phyloP scores from a whole-genome alignment of 2,113 vertebrate species.

The Xiphophorus hellerii region DNA sequence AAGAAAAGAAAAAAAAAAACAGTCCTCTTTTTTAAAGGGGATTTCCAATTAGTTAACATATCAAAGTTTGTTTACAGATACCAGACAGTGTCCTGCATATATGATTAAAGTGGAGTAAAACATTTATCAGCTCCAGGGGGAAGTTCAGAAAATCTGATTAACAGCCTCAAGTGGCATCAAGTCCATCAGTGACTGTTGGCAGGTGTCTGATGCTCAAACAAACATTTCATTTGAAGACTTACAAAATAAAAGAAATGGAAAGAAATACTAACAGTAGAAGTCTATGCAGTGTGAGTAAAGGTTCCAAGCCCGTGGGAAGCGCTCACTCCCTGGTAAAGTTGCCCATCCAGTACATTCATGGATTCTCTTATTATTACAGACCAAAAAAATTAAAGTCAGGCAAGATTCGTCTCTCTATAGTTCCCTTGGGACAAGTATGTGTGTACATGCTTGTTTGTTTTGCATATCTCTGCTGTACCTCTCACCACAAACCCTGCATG shows the following conservation, averaged over 20 bases:
- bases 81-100: not conserved
- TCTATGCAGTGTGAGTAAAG: not conserved
- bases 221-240: not conserved
- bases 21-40: not conserved
- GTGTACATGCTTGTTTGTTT: no score
- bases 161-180: constrained; percentile 1
- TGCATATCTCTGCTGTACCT: no score
- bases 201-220: not conserved
- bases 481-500: no score
- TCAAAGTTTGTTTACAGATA: constrained; percentile 23
- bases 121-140: not conserved
- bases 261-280: not conserved
- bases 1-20: not conserved
- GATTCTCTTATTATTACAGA: not conserved
- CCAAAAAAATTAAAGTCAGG: no score
- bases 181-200: not conserved
- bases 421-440: no score
- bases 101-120: constrained; percentile 8
- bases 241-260: not conserved
- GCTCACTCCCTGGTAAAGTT: not conserved
- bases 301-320: not conserved
- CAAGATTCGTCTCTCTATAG: no score
- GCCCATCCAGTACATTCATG: not conserved
- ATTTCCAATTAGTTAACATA: constrained; percentile 12
- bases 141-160: constrained; percentile 23